Base-by-base conservation (phyloP, 1,140 invertebrate species). In the Melipona quadrifasciata region DNA sequence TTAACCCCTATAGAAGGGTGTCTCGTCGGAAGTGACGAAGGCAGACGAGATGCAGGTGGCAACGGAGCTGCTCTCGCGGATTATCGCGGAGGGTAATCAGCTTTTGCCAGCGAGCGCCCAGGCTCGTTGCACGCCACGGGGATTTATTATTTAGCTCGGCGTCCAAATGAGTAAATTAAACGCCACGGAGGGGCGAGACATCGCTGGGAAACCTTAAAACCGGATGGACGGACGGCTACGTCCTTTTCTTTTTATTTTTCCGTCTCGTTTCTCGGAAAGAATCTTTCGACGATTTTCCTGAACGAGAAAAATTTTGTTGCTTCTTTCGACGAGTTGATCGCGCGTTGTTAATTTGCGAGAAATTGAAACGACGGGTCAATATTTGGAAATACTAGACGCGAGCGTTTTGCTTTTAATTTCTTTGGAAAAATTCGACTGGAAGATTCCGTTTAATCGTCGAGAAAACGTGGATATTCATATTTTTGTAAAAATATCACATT, bases 81-180 rank as follows among this genome's bases (percentile, higher is more conserved):
- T 90, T 86, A 87, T 75, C 79, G 64, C 73, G 86, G 77, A 74
- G 79, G 80, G 82, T 90, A 91, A 91, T 91, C 91, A 90, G 86
- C 88, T 89, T 90, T 91, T 64, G 88, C 74, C 80, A 57, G 61
- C 76, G n/a, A 84, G 71, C 81, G 53, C 58, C 76, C 61, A 21
- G 61, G 55, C 68, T 73, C 82, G 72, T 27, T 67, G 51, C 68
- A 10, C 47, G 39, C 57, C 57, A 47, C 19, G 55, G n/a, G 53
- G 58, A 71, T 84, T 84, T 84, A 79, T 84, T 84, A 84, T 84
- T 84, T 58, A 64, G 57, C 75, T 61, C 8, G 39, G n/a, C 39
- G 27, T 75, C 8, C 47, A 79, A 78, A 71, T 58, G 67, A 71
- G 76, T 34, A 84, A 84, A 84, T 84, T 84, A 84, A 84, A 84